Conservation (phyloP, 2,888 invertebrate species). For the Phengaris arion region DNA sequence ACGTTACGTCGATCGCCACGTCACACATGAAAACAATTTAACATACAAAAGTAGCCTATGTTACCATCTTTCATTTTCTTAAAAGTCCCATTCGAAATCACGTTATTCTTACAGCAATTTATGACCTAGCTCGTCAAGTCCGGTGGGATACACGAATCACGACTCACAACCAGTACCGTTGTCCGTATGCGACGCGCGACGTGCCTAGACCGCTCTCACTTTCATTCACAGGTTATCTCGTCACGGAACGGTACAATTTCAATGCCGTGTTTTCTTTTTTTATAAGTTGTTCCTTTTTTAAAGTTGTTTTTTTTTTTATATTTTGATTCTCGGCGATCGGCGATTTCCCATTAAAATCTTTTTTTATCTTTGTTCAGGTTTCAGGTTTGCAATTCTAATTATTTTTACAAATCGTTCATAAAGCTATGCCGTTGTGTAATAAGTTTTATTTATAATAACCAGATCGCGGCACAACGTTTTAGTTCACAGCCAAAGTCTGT, state of each 20-base stretch:
- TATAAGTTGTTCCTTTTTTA: background rate
- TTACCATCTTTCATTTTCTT: too few species aligned
- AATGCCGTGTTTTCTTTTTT: slow-evolving; percentile 39
- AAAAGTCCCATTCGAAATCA: background rate
- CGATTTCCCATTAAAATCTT: background rate
- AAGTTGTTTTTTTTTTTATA: background rate
- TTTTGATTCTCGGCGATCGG: too few species aligned
- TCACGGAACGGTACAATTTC: slow-evolving; percentile 39
- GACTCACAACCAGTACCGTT: slow-evolving; percentile 61
- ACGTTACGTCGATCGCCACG: too few species aligned
- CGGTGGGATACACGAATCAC: slow-evolving; percentile 40
- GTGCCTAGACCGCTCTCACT: slow-evolving; percentile 64
- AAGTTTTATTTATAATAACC: background rate
- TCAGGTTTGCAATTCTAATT: too few species aligned
- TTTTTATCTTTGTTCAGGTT: too few species aligned
- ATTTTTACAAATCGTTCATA: background rate
- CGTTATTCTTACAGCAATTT: slow-evolving; percentile 1
- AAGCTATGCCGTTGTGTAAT: background rate
- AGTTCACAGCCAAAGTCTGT: slow-evolving; percentile 41
- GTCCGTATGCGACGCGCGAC: slow-evolving; percentile 42
- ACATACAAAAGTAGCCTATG: too few species aligned
- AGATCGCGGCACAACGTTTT: background rate
- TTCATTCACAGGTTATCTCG: slow-evolving; percentile 56
- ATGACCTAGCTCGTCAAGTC: slow-evolving; percentile 29
- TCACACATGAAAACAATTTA: too few species aligned